Conservation (phyloP, 2,113 vertebrate genomes). For the Myodes glareolus region DNA sequence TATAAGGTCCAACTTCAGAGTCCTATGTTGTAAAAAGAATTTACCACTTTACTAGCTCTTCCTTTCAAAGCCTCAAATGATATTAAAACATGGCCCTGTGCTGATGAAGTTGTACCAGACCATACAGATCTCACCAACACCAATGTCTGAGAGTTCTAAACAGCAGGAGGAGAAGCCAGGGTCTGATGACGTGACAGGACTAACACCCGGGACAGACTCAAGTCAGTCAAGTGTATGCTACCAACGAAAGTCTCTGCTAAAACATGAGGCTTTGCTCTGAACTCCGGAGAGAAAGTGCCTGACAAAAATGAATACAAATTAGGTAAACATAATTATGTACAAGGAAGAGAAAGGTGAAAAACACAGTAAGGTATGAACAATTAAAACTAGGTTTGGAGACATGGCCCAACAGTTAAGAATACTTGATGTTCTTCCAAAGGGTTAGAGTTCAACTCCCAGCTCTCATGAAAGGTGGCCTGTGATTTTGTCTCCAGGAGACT, state of each 20-base stretch:
- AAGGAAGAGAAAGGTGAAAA: conserved; percentile 1
- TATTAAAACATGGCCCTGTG: not conserved
- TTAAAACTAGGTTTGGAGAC: not conserved
- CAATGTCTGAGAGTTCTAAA: not conserved
- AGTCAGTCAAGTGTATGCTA: not conserved
- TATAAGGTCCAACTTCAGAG: conserved; percentile 50
- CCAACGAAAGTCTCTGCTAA: not conserved
- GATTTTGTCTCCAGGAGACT: not conserved
- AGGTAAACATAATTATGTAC: not conserved
- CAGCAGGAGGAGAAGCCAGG: not conserved
- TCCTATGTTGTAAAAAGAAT: not conserved
- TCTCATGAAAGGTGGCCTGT: not conserved
- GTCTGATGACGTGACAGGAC: not conserved
- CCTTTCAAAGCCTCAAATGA: not conserved
- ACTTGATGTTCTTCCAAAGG: not conserved
- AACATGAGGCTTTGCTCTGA: not conserved
- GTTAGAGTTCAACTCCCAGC: not conserved
- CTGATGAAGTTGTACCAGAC: not conserved
- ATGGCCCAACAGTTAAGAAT: not conserved
- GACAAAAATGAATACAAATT: not conserved
- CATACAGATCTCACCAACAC: not conserved
- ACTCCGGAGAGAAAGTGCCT: not conserved
- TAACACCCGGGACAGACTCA: not conserved
- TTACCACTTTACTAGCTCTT: not conserved
- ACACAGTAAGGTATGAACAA: not conserved